These are phyloP conservation scores for Scaptomyza hsui DNA, from an alignment of 1,140 invertebrate species.

Conservation along the genomic window DNA sequence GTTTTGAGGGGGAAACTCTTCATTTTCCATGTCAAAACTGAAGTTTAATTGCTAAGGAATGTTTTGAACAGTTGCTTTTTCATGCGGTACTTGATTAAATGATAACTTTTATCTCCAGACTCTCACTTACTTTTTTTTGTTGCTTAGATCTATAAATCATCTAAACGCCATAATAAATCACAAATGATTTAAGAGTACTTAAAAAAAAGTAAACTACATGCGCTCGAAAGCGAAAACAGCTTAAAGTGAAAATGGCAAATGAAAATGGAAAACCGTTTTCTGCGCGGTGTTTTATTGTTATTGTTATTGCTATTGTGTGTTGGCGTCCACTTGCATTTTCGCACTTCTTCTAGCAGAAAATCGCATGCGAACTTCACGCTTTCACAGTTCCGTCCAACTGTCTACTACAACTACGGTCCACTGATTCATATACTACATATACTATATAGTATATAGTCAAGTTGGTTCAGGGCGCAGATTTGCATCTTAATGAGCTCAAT, in stretches of 20 bases:
- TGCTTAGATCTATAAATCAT: neutral
- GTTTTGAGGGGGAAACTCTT: neutral
- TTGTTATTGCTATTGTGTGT: conserved; percentile 3
- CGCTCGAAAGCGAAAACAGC: conserved; percentile 33
- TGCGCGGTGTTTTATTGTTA: conserved; percentile 5
- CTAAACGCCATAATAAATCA: neutral
- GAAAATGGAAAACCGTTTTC: conserved; percentile 29
- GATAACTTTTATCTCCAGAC: too few relatives aligned
- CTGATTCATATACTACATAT: conserved; percentile 10
- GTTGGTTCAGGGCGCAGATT: conserved; percentile 44
- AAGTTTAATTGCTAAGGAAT: conserved; percentile 4
- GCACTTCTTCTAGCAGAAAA: conserved; percentile 61
- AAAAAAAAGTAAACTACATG: neutral
- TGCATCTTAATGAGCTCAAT: conserved; percentile 77
- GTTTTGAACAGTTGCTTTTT: too few relatives aligned
- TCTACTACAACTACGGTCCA: neutral
- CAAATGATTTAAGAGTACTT: conserved; percentile 1
- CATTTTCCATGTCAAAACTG: neutral
- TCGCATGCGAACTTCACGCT: conserved; percentile 59
- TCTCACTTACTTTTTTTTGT: neutral
- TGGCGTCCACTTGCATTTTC: conserved; percentile 64
- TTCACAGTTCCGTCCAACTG: conserved; percentile 33
- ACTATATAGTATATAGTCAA: neutral
- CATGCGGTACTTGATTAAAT: too few relatives aligned
- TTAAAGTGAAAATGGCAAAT: conserved; percentile 12